phyloP scores from a whole-genome alignment of 2,888 invertebrate genomes.

The Abrostola tripartita region DNA sequence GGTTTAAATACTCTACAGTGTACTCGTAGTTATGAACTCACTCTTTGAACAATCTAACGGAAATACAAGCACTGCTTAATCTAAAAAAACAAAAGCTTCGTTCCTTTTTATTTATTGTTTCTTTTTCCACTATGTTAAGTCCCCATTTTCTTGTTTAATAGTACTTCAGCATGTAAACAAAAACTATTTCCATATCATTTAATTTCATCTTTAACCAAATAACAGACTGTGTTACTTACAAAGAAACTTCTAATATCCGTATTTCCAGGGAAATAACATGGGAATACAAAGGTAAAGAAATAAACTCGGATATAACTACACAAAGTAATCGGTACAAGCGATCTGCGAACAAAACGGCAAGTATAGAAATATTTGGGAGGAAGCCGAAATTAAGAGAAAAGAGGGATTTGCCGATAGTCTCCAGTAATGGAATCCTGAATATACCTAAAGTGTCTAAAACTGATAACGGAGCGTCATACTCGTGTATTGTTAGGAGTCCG shows the following conservation, averaged over 20 bases:
- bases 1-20: too few relatives aligned
- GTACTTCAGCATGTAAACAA: conserved; percentile 6
- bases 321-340: conserved; percentile 76
- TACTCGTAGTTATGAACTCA: background rate
- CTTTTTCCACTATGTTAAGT: background rate
- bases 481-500: conserved; percentile 92
- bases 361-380: conserved; percentile 82
- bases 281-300: conserved; percentile 85
- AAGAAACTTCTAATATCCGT: conserved; percentile 17
- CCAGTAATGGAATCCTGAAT: conserved; percentile 86
- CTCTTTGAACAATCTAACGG: background rate
- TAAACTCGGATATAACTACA: conserved; percentile 68
- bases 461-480: conserved; percentile 93
- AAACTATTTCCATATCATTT: conserved; percentile 14
- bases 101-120: background rate
- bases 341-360: conserved; percentile 71
- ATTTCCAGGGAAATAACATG: conserved; percentile 83
- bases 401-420: conserved; percentile 70
- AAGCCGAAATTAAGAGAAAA: conserved; percentile 84
- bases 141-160: conserved; percentile 9
- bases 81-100: background rate
- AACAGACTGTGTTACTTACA: background rate
- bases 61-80: background rate
- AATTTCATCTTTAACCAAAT: conserved; percentile 18
- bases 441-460: conserved; percentile 89